Conservation (phyloP, 2,113 vertebrate species). For the Anhinga anhinga region DNA sequence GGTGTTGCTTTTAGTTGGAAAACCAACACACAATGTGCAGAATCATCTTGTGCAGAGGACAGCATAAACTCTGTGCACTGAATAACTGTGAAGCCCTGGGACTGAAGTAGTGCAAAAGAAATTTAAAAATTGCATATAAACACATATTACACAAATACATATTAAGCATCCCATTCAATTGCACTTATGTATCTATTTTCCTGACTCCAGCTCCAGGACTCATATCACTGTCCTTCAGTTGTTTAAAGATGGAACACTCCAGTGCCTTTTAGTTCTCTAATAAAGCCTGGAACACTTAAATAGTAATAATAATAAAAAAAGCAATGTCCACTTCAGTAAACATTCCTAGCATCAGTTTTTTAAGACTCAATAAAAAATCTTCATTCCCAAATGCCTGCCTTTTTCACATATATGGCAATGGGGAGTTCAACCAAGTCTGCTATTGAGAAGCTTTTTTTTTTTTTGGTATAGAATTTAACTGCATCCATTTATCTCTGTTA, state of each 20-base stretch:
- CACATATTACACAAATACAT: not conserved
- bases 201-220: not conserved
- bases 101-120: not conserved
- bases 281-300: not conserved
- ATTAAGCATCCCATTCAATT: not conserved
- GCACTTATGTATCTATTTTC: not conserved
- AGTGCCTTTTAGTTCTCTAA: not conserved
- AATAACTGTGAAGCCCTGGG: not conserved
- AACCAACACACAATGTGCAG: fast-evolving
- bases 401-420: not conserved
- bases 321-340: not conserved
- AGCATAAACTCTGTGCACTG: not conserved
- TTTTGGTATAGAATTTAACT: not conserved
- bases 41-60: not conserved
- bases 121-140: not conserved
- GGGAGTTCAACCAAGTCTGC: not conserved
- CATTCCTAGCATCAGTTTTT: not conserved
- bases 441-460: not conserved
- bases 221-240: not conserved
- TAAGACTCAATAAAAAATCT: not conserved
- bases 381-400: not conserved
- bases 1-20: not conserved
- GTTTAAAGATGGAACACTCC: not conserved
- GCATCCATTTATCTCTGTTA: not conserved
- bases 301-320: not conserved